phyloP scores from a whole-genome alignment of 2,113 vertebrate genomes.

The Ardeotis arabs region DNA sequence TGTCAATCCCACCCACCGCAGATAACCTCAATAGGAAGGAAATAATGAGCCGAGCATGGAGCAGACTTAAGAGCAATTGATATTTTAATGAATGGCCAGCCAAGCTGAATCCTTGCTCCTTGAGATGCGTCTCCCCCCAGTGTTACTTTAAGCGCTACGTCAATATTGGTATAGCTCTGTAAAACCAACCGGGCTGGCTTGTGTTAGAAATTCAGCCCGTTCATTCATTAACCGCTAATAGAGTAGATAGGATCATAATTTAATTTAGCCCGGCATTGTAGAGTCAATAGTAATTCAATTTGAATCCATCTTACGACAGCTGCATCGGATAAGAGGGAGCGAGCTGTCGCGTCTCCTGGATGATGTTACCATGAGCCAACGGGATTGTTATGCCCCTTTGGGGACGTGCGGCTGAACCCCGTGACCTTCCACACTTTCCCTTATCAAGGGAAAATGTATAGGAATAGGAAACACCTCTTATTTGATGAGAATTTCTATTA shows the following conservation, averaged over 20 bases:
- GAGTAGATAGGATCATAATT: slow-evolving; percentile 69
- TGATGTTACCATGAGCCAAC: slow-evolving; percentile 59
- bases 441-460: slow-evolving; percentile 48
- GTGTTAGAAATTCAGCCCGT: slow-evolving; percentile 35
- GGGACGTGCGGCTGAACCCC: slow-evolving; percentile 10
- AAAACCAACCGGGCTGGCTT: slow-evolving; percentile 52
- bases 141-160: slow-evolving; percentile 21
- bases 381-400: slow-evolving; percentile 51
- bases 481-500: slow-evolving; percentile 44
- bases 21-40: not conserved
- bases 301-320: slow-evolving; percentile 62
- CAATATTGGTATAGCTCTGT: slow-evolving; percentile 44
- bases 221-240: slow-evolving; percentile 58
- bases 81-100: slow-evolving; percentile 35
- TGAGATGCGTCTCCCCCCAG: not conserved
- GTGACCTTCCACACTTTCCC: slow-evolving; percentile 30
- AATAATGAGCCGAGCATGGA: slow-evolving; percentile 42
- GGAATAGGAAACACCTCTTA: slow-evolving; percentile 32
- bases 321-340: slow-evolving; percentile 46
- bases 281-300: slow-evolving; percentile 62
- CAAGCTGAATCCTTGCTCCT: slow-evolving; percentile 44
- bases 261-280: slow-evolving; percentile 59
- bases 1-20: not conserved
- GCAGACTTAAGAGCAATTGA: slow-evolving; percentile 48
- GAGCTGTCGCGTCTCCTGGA: slow-evolving; percentile 38